Evolutionary conservation across 2,888 invertebrate species (phyloP).

Genomic region (Machimus atricapillus): DNA sequence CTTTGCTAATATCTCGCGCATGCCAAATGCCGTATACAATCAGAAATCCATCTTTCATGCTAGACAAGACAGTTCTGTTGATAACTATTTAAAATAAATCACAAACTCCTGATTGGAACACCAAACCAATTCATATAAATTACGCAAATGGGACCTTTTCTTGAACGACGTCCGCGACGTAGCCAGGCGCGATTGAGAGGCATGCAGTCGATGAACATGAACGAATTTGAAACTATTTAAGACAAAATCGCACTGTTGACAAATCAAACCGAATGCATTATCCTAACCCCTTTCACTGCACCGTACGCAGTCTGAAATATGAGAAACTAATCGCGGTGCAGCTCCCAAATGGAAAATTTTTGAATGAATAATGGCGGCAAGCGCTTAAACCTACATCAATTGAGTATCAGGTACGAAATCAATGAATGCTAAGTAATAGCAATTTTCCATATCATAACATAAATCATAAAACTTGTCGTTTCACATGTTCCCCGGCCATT

Average conservation of each 20-base stretch:
- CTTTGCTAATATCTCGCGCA: not conserved
- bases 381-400: slow-evolving; percentile 28
- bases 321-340: not conserved
- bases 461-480: slow-evolving; percentile 31
- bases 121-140: not conserved
- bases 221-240: not conserved
- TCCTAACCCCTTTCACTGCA: slow-evolving; percentile 14
- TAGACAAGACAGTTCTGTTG: not conserved
- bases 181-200: not conserved
- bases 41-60: not conserved
- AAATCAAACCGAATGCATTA: not conserved
- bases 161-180: not conserved
- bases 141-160: not conserved
- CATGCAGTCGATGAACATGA: not conserved
- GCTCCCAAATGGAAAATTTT: not conserved
- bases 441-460: slow-evolving; percentile 34
- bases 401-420: slow-evolving; percentile 33
- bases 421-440: slow-evolving; percentile 37
- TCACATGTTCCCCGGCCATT: slow-evolving; percentile 20
- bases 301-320: not conserved
- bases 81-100: not conserved
- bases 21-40: not conserved
- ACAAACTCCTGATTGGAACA: not conserved
- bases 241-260: slow-evolving; percentile 3
- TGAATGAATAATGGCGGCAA: slow-evolving; percentile 17